Percentiles rank a stretch among this genome's conserved stretches.
Conservation (phyloP, 1,140 invertebrate genomes). For the Euglossa dilemma region DNA sequence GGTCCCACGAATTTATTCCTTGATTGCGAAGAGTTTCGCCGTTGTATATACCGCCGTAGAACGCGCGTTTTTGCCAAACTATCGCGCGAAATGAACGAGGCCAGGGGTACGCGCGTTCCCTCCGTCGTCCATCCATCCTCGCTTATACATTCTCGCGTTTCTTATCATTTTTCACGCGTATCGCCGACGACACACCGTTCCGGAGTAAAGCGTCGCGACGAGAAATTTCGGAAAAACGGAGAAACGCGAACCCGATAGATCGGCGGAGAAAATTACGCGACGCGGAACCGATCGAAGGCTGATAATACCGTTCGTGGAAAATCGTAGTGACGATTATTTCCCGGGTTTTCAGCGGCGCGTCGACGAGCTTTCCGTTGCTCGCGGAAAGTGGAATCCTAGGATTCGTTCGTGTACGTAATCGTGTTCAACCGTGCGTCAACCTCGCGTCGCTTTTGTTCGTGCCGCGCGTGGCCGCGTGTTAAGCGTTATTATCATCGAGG, state of each 20-base stretch:
- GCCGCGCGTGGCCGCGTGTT: neutral
- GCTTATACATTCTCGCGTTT: too few species aligned
- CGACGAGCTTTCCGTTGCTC: conserved; percentile 18
- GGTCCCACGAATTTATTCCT: conserved; percentile 24
- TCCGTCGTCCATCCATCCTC: too few species aligned
- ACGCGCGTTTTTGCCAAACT: neutral
- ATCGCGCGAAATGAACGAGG: too few species aligned
- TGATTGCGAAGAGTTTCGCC: conserved; percentile 12
- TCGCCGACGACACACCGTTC: too few species aligned
- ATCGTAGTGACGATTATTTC: conserved; percentile 25
- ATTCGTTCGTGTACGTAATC: conserved; percentile 31
- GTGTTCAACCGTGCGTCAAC: neutral
- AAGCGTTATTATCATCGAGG: neutral
- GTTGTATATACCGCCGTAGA: neutral
- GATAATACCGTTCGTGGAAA: neutral
- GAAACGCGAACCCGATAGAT: neutral
- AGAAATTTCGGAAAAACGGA: too few species aligned
- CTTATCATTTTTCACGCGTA: too few species aligned
- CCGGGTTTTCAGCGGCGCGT: conserved; percentile 2
- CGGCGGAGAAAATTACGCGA: neutral
- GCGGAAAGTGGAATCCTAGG: neutral
- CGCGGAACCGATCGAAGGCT: neutral
- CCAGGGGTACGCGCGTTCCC: too few species aligned
- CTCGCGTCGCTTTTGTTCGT: too few species aligned
- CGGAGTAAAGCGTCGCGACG: too few species aligned